Base-by-base conservation (phyloP, 2,797 vertebrate genomes). In the Agapornis canus region DNA sequence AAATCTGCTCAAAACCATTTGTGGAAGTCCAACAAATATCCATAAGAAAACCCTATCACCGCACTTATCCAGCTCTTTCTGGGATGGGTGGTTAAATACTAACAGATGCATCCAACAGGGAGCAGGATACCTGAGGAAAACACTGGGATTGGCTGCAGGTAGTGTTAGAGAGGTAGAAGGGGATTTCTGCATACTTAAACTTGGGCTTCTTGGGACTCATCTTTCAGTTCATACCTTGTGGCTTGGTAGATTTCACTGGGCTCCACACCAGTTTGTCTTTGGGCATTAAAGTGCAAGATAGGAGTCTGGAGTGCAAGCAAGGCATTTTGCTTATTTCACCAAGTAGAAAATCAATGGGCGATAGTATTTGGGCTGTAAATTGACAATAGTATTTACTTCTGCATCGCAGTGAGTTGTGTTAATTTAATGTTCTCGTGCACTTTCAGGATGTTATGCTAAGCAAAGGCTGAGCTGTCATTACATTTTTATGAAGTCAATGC, bases 401-500 rank as follows among this genome's bases (percentile, higher is more conserved):
- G 5, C 35, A 29, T 20, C 10, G 32, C 40, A 10, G 82, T 17
- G 13, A 27, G 60, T 32, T 66, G 65, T 4, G 15, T 81, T 88
- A 75, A 91, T 95, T 91, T 69, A 49, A 29, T 66, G 51, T 90
- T 94, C 92, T 60, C 77, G 2, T 48, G 87, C 87, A 32, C 78
- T 91, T 71, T 22, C 77, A 90, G 92, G 87, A 88, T 91, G 91
- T 94, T 87, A 86, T 90, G 91, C 80, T 90, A 93, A 90, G 88
- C 87, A 86, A 90, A 95, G 35, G 72, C 95, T 96, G 94, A 95
- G 87, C 91, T 92, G 95, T 95, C 91, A 94, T 94, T 94, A 92
- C 91, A 81, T 93, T 96, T 96, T 95, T 86, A 95, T 95, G 90
- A 95, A 96, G 92, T 86, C 94, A 91, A 57, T 82, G 86, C 77